A percentile compares a stretch with the other conserved stretches of the same genome.
phyloP scores from a whole-genome alignment of 1,140 invertebrate species.

The Heliconius hewitsoni region DNA sequence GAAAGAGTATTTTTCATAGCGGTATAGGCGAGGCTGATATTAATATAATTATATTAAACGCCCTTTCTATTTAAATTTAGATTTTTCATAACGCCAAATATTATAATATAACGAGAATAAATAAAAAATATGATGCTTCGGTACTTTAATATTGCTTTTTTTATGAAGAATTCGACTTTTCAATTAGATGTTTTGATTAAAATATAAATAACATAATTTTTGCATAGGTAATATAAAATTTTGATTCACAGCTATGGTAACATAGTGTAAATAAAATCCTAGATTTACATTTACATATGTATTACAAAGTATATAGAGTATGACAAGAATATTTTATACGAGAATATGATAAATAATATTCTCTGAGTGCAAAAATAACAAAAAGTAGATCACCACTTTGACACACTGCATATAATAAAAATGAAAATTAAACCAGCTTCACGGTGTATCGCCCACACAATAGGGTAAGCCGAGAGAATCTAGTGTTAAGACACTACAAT shows the following conservation, averaged over 20 bases:
- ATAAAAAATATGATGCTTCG: conserved; percentile 14
- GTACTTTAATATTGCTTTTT: conserved; percentile 7
- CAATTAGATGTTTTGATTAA: background rate
- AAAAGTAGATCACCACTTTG: background rate
- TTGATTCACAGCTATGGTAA: background rate
- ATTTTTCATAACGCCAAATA: conserved; percentile 28
- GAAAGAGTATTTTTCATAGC: conserved; percentile 54
- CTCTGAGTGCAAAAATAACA: conserved; percentile 12
- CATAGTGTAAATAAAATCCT: background rate
- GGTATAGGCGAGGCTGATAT: conserved; percentile 33
- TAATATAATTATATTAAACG: conserved; percentile 50
- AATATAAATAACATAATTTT: too few relatives aligned
- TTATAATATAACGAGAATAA: conserved; percentile 10
- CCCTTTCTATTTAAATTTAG: conserved; percentile 49
- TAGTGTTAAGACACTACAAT: too few relatives aligned
- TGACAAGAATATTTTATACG: background rate
- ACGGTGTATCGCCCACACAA: too few relatives aligned
- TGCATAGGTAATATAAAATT: too few relatives aligned
- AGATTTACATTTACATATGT: background rate
- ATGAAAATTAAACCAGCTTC: too few relatives aligned
- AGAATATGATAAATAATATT: background rate
- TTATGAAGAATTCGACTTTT: conserved; percentile 20
- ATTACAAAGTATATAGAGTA: background rate
- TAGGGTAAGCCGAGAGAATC: too few relatives aligned
- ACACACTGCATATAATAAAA: too few relatives aligned